These are phyloP conservation scores for Campylomormyrus numenius DNA, from an alignment of 2,113 vertebrate species.

Conservation along the genomic window DNA sequence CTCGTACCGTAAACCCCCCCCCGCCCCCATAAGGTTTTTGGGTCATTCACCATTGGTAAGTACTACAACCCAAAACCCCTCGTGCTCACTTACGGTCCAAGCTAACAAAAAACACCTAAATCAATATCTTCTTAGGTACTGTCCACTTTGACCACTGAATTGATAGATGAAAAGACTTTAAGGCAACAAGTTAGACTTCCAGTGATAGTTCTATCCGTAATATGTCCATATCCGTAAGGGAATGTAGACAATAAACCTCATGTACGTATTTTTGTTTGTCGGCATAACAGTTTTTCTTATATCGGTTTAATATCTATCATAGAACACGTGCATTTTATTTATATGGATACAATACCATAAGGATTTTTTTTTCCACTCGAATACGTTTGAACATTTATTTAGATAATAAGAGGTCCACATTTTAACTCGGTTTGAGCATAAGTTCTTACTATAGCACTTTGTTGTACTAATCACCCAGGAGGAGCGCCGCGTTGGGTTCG, in stretches of 20 bases:
- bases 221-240: conserved; percentile 25
- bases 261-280: neutral
- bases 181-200: neutral
- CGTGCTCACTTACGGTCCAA: neutral
- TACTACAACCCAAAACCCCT: neutral
- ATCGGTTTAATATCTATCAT: neutral
- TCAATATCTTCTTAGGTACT: neutral
- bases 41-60: neutral
- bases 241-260: neutral
- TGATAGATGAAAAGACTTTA: neutral
- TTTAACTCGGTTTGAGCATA: neutral
- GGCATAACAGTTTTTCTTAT: neutral
- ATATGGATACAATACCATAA: neutral
- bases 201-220: neutral
- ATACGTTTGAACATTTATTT: neutral
- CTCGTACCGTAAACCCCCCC: neutral
- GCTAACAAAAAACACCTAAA: neutral
- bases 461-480: neutral
- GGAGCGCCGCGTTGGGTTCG: neutral
- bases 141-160: neutral
- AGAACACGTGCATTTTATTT: neutral
- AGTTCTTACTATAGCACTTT: neutral
- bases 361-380: neutral
- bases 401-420: neutral
- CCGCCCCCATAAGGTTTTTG: neutral